phyloP scores from a whole-genome alignment of 2,797 vertebrate genomes.

The Sebastolobus altivelis region DNA sequence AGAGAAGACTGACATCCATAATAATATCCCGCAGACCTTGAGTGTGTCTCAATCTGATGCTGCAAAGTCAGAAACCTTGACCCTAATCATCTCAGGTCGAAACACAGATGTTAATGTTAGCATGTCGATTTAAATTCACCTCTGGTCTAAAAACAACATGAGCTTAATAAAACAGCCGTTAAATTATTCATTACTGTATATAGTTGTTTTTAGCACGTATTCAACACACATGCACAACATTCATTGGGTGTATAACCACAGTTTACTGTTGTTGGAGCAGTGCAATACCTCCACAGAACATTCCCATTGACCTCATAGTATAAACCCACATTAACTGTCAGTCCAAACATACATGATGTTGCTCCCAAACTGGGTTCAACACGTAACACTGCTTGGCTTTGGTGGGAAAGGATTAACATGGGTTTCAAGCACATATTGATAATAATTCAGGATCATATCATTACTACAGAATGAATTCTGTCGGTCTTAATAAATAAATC shows the following conservation, averaged over 20 bases:
- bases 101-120: slow-evolving; percentile 48
- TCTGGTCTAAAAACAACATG: slow-evolving; percentile 5
- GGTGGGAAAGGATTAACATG: slow-evolving; percentile 11
- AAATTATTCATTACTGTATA: neutral
- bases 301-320: neutral
- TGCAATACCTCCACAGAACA: neutral
- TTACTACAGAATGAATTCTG: neutral
- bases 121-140: slow-evolving; percentile 37
- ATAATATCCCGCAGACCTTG: slow-evolving; percentile 45
- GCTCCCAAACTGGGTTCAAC: slow-evolving; percentile 7
- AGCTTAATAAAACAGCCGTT: slow-evolving; percentile 8
- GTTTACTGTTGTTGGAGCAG: neutral
- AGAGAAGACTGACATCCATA: slow-evolving; percentile 21
- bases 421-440: slow-evolving; percentile 3
- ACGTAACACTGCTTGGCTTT: slow-evolving; percentile 6
- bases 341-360: neutral
- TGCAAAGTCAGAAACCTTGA: slow-evolving; percentile 55
- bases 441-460: neutral
- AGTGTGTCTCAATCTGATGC: slow-evolving; percentile 35
- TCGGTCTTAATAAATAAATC: neutral
- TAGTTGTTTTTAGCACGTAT: neutral
- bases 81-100: slow-evolving; percentile 47
- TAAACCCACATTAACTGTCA: neutral
- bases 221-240: neutral
- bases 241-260: neutral